Evolutionary conservation across 2,888 invertebrate species (phyloP), one percentile per base, ranked within the genome.

Genomic region (Ennomos erosarius): DNA sequence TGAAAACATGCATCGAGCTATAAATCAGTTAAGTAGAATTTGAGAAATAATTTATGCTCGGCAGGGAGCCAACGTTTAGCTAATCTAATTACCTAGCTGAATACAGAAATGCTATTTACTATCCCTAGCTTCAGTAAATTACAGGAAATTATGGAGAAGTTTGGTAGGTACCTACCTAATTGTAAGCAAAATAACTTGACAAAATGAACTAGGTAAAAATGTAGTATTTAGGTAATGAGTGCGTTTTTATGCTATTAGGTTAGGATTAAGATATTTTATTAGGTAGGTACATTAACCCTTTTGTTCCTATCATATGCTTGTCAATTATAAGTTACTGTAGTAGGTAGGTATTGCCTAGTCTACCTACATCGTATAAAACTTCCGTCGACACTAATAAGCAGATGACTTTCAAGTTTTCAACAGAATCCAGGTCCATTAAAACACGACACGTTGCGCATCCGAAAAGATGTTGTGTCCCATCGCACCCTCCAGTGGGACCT

Each of bases 11-110:
- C 50, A 55, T 58, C 11, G 38, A 55, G 13, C 39, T 39, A 55
- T 64, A 62, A 60, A 62, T 64, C 62, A 55, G 26, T 13, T 59
- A n/a, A n/a, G n/a, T n/a, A 37, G 26, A 26, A 26, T 26, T 26
- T 26, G 26, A 6, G 43, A 36, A 59, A 51, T 67, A 57, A 60
- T 59, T 55, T 63, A 57, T 48, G 49, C 34, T 48, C 45, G 56
- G 60, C 60, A n/a, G 13, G 11, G 56, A 56, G 62, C 64, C 60
- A 67, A 60, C 49, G 9, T 48, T 53, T 45, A 46, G 57, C 48
- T 50, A 54, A 54, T 59, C 55, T 40, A 60, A 62, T 54, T 54
- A 26, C 26, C 1, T 26, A 34, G 42, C 58, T 60, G 57, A 61
- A 58, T 52, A 46, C 53, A 52, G 59, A 46, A 63, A 56, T 62